Percentiles rank a stretch among this genome's conserved stretches.
These are phyloP conservation scores for Sesamia inferens DNA, from an alignment of 2,888 invertebrate species.

Conservation along the genomic window DNA sequence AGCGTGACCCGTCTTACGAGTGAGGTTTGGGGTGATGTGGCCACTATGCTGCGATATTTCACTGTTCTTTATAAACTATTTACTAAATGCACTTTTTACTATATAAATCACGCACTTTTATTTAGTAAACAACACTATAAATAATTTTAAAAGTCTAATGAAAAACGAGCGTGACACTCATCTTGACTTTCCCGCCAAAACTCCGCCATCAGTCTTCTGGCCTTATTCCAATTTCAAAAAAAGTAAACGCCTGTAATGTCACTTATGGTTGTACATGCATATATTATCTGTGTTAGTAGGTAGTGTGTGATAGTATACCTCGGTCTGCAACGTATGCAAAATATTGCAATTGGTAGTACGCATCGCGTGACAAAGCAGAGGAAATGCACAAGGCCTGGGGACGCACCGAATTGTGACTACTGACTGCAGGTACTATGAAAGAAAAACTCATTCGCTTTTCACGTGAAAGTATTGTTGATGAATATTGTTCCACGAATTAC, in stretches of 20 bases:
- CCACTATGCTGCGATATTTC: no score
- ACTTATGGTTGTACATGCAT: background rate
- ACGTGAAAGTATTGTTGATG: background rate
- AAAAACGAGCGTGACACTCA: no score
- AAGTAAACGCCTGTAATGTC: background rate
- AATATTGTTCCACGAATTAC: background rate
- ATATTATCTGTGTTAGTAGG: background rate
- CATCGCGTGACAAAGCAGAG: constrained; percentile 65
- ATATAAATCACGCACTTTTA: no score
- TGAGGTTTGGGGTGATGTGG: no score
- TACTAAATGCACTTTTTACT: no score
- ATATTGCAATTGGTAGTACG: constrained; percentile 48
- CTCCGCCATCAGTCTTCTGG: no score
- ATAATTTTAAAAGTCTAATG: no score
- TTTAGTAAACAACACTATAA: no score
- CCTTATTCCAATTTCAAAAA: background rate
- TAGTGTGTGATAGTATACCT: constrained; percentile 17
- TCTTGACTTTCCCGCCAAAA: no score
- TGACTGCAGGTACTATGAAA: constrained; percentile 39
- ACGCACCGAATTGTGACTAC: constrained; percentile 67
- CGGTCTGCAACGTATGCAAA: constrained; percentile 37
- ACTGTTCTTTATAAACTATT: no score
- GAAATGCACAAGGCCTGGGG: constrained; percentile 69
- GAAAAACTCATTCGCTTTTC: constrained; percentile 43
- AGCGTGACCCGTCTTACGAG: no score